Evolutionary conservation across 2,888 invertebrate species (phyloP), one percentile per base, ranked within the genome.

Genomic region (Amphipyra tragopoginis): DNA sequence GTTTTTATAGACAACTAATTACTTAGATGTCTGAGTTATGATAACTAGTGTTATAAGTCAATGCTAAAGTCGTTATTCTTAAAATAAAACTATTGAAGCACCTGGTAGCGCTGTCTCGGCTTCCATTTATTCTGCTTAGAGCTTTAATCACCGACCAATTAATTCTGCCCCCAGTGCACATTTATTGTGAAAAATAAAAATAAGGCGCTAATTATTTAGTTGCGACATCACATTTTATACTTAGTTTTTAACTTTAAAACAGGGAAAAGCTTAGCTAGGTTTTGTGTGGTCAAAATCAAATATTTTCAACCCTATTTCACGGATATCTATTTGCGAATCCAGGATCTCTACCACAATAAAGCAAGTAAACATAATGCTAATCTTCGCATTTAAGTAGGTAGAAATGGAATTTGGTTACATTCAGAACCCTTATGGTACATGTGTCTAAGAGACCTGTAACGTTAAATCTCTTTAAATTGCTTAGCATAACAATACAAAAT

Each of bases 71-170:
- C 10, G 26, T 71, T 55, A 64, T 48, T 55, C 53, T 14, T 40
- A 48, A 55, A 56, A 72, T 44, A 59, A 72, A 59, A 57, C 50
- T 10, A 55, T 33, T 40, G 43, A 51, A 48, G 56, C 45, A 40
- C 34, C 49, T 66, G 67, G 50, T 51, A 44, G 50, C 38, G 44
- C 47, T 42, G 48, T 69, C 53, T 59, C 44, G 40, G 45, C 26
- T 52, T 29, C 26, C 29, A 69, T 69, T 72, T 50, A 74, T 69
- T 63, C 40, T 69, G 45, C 60, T 64, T 51, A 74, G 42, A 47
- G 21, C 13, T 38, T 56, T 56, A 73, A 67, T 67, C 34, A 56
- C 36, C 38, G 34, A 44, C 51, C 47, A 57, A 72, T 74, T 74
- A 72, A 63, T 69, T 74, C 58, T 59, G 47, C 50, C 38, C 8